phyloP scores from a whole-genome alignment of 2,797 vertebrate genomes.

The Coluber constrictor region DNA sequence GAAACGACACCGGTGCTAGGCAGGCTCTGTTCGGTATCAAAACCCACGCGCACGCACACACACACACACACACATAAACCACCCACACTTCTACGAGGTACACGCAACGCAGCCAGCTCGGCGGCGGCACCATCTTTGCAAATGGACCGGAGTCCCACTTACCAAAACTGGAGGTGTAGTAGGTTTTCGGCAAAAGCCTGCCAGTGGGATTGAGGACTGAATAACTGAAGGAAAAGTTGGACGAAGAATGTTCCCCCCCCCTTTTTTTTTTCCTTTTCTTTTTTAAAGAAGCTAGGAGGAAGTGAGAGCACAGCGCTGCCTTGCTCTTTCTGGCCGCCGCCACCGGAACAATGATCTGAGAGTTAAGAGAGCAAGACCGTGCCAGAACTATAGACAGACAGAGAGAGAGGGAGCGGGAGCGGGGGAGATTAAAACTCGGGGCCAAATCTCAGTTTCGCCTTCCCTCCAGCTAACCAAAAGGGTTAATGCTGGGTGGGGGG shows the following conservation, averaged over 20 bases:
- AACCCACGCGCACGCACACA: not conserved
- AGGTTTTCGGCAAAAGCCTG: conserved; percentile 65
- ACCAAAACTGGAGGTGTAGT: conserved; percentile 69
- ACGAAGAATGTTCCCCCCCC: conserved; percentile 12
- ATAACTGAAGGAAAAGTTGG: conserved; percentile 61
- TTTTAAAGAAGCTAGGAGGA: conserved; percentile 52
- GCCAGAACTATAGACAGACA: conserved; percentile 52
- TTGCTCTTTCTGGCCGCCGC: conserved; percentile 55
- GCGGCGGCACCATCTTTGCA: conserved; percentile 55
- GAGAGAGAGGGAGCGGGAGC: not conserved
- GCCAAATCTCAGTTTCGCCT: conserved; percentile 60
- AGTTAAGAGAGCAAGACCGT: conserved; percentile 63
- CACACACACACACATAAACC: too few relatives aligned
- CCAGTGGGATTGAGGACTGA: conserved; percentile 63
- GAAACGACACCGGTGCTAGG: conserved; percentile 44
- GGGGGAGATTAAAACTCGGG: conserved; percentile 33
- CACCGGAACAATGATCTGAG: conserved; percentile 69
- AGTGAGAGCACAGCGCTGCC: conserved; percentile 60
- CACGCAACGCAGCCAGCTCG: conserved; percentile 35
- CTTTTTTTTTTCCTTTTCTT: not conserved
- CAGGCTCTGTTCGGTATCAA: conserved; percentile 46
- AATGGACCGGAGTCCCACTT: conserved; percentile 66
- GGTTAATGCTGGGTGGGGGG: conserved; percentile 45
- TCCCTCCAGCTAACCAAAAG: conserved; percentile 55
- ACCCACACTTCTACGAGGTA: conserved; percentile 19